phyloP scores from a whole-genome alignment of 1,140 invertebrate species.

The Augochlora pura region DNA sequence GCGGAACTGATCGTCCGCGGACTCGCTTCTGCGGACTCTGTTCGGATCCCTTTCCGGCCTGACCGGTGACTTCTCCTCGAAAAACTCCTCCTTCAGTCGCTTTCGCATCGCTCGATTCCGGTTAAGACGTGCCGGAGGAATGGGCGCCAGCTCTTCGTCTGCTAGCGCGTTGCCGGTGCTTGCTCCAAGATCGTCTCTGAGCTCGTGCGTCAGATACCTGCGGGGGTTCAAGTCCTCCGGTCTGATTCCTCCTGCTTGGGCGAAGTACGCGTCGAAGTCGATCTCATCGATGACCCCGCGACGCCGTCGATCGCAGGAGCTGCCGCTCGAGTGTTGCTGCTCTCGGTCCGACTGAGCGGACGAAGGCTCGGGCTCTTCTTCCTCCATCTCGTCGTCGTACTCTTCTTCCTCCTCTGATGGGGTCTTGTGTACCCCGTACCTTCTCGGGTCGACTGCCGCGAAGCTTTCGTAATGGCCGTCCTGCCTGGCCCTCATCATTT shows the following conservation, averaged over 20 bases:
- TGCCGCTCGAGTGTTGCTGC: slow-evolving; percentile 78
- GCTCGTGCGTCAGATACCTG: slow-evolving; percentile 88
- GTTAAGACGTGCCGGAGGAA: slow-evolving; percentile 67
- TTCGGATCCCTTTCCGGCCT: slow-evolving; percentile 70
- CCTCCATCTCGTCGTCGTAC: slow-evolving; percentile 58
- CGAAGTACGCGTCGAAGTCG: slow-evolving; percentile 92
- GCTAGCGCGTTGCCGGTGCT: slow-evolving; percentile 83
- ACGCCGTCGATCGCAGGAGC: slow-evolving; percentile 78
- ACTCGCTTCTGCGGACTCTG: slow-evolving; percentile 68
- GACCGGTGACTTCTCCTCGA: slow-evolving; percentile 56
- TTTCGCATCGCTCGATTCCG: slow-evolving; percentile 72
- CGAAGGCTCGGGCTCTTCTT: slow-evolving; percentile 54
- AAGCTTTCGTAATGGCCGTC: slow-evolving; percentile 62
- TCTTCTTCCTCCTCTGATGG: slow-evolving; percentile 42
- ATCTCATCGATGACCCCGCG: slow-evolving; percentile 89
- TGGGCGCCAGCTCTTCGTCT: slow-evolving; percentile 63
- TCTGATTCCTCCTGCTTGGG: slow-evolving; percentile 88
- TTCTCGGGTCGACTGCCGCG: slow-evolving; percentile 69
- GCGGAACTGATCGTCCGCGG: slow-evolving; percentile 58
- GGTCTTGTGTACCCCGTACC: slow-evolving; percentile 50
- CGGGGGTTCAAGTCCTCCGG: slow-evolving; percentile 90
- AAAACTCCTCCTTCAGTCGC: slow-evolving; percentile 63
- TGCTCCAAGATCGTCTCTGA: slow-evolving; percentile 87
- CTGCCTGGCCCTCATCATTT: slow-evolving; percentile 29
- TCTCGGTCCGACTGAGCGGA: slow-evolving; percentile 77